Base-by-base conservation (phyloP, 2,888 invertebrate species). In the Agrochola lychnidis region DNA sequence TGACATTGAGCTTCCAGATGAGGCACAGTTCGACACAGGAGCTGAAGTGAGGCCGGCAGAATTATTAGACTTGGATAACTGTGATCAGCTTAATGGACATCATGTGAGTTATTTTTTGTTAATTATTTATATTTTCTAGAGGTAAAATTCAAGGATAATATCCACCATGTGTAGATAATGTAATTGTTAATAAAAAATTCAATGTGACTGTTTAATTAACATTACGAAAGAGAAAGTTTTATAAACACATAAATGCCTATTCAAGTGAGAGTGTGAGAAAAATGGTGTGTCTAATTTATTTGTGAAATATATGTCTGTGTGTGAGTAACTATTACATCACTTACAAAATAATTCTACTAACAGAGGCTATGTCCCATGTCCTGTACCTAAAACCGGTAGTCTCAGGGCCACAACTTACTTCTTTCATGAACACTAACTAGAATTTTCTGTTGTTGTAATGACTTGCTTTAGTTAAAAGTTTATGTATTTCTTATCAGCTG, bases 1-100 rank as follows among this genome's bases (percentile, higher is more conserved):
- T 82, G 97, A 98, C 89, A 97, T 97, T 64, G 97, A 97, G 80
- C 94, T 96, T 64, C 98, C 96, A 0, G 97, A 97, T 82, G 97
- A 97, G 59, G 94, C 95, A 61, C 98, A 98, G 87, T 98, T 98
- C 89, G 96, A 97, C 83, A 96, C 96, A 42, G 98, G 97, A 90
- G 97, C 97, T 0, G 97, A 97, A 76, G 96, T 96, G 66, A 95
- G 98, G 86, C 98, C 98, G 0, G 97, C 97, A 64, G 98, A 98
- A 88, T 87, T 96, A 81, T 87, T 95, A 74, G 96, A 96, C 90
- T 92, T 97, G 84, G 97, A 97, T 88, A 95, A 95, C 87, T 94
- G 95, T 91, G 96, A 97, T 89, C 97, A 96, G 87, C 94, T 96
- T 77, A 97, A 97, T 90, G 97, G 97, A 77, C 97, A 97, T 92